Base-by-base conservation (phyloP, 2,888 invertebrate genomes). In the Andrena hattorfiana region DNA sequence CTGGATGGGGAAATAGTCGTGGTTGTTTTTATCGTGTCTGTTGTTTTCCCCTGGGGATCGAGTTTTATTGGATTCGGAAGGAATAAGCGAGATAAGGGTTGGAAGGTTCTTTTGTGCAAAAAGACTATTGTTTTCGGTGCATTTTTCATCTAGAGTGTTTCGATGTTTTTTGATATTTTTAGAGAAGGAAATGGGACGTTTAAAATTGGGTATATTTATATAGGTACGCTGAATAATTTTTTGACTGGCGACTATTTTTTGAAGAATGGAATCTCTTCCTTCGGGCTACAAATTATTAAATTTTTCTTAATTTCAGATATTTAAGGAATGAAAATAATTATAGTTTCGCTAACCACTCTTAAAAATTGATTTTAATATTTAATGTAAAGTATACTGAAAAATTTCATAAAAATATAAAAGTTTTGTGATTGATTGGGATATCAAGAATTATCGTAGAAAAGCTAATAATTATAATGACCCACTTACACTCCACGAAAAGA, bases 401-500 rank as follows among this genome's bases (percentile, higher is more conserved):
- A 13, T 13, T 2, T 30, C 26, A 20, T 7, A 2, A 16, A n/a
- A 5, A 16, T 8, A 30, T 16, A 0, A 7, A 56, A n/a, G 30
- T 1, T 6, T 13, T 16, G 8, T 26, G 20, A 56, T 56, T 56
- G 23, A 56, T n/a, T 26, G 5, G 42, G n/a, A 30, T 26, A 30
- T 10, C n/a, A 26, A 59, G 13, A 35, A 35, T 4, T 68, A 20
- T n/a, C 2, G 51, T 68, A 68, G 7, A 16, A 56, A 20, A 64
- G 49, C 2, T 49, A 70, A 54, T 63, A 66, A 49, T 76, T 26
- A 20, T 54, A 69, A 63, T 56, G 51, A 16, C 16, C 63, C 69
- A 92, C 92, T 92, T 91, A 92, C 92, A 87, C 85, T 89, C 88
- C 78, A 87, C 85, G 56, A 87, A 88, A 72, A 90, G 90, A 48